Evolutionary conservation across 2,113 vertebrate species (phyloP), one percentile per base, ranked within the genome.

Genomic region (Pterophyllum scalare): DNA sequence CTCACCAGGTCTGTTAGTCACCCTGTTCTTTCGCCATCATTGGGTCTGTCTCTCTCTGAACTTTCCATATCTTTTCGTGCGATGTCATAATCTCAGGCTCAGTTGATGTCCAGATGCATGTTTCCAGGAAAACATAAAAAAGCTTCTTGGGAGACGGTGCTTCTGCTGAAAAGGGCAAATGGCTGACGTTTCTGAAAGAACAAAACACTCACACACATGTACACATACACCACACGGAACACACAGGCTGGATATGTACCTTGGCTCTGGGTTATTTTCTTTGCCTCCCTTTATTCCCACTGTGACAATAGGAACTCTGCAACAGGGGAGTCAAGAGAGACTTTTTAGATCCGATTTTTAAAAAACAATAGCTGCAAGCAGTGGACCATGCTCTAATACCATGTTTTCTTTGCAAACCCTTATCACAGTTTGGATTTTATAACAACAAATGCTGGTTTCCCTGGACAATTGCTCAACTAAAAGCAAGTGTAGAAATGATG

Each of bases 1-100:
- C 79, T 88, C 70, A 61, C 86, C 87, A 85, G 85, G 89, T 74
- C 86, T 80, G 83, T 59, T 87, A 40, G 75, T 84, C 87, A 79
- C 40, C 79, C 56, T 64, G 15, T 35, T 54, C 60, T 40, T 12
- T 17, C 22, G 75, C 75, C 31, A n/a, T 67, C 62, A 64, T 46
- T 20, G 54, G 64, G 38, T 60, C 81, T 33, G 84, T 75, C 46
- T 80, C 75, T 83, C 81, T 84, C 80, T 61, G 24, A 80, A 84
- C 35, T 86, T 74, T 77, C 82, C 54, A 77, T 22, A 62, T 75
- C 15, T 60, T 19, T 10, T 26, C 22, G 19, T 57, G 62, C 74
- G 61, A 58, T 81, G 59, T 78, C 60, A 80, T 19, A 80, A 9
- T 75, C 70, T 67, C 62, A 35, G 49, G 43, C 12, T 59, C 11